These are phyloP conservation scores for Heliconius charithonia DNA, from an alignment of 2,888 invertebrate genomes.

Conservation along the genomic window DNA sequence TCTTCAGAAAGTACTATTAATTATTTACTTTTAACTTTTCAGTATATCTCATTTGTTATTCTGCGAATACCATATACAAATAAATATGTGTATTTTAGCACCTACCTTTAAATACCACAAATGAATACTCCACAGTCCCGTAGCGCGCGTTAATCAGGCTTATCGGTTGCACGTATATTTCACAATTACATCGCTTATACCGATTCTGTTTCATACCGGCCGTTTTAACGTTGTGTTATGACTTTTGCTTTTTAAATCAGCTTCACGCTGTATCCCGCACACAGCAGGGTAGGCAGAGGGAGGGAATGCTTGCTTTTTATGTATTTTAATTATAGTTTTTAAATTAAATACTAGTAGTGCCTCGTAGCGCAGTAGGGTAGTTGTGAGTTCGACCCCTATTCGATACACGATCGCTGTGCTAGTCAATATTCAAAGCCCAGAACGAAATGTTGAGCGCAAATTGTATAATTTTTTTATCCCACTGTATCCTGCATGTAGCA, in stretches of 20 bases:
- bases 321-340: background rate
- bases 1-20: background rate
- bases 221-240: background rate
- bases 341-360: too few relatives aligned
- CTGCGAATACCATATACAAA: background rate
- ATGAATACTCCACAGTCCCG: slow-evolving; percentile 28
- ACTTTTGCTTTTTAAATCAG: background rate
- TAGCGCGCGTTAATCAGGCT: slow-evolving; percentile 41
- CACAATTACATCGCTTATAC: slow-evolving; percentile 41
- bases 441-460: too few relatives aligned
- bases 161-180: slow-evolving; percentile 39
- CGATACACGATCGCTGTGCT: too few relatives aligned
- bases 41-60: background rate
- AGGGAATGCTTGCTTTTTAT: background rate
- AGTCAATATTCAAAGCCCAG: too few relatives aligned
- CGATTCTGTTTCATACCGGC: slow-evolving; percentile 14
- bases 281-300: too few relatives aligned
- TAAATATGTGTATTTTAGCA: slow-evolving; percentile 19
- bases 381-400: too few relatives aligned
- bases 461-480: too few relatives aligned
- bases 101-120: slow-evolving; percentile 26
- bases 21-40: background rate
- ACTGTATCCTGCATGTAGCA: too few relatives aligned
- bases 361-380: too few relatives aligned
- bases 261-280: too few relatives aligned